phyloP scores from a whole-genome alignment of 2,797 vertebrate species.

The Protonibea diacanthus region DNA sequence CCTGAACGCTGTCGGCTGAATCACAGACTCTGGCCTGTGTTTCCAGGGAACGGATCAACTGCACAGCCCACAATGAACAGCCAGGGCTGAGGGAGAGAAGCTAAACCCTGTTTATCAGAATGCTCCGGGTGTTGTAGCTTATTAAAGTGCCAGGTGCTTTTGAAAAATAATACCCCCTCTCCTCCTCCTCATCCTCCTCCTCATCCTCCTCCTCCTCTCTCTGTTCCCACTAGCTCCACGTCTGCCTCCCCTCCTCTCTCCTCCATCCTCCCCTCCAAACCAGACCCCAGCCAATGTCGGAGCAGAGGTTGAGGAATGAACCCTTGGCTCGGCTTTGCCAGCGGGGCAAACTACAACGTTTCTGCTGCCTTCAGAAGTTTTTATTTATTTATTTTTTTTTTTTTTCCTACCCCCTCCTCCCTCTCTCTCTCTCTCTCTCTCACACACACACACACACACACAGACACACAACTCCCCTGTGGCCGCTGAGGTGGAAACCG shows the following conservation, averaged over 20 bases:
- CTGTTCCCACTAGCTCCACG: constrained; percentile 32
- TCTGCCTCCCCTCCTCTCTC: constrained; percentile 16
- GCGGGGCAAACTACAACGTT: constrained; percentile 63
- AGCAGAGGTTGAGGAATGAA: constrained; percentile 69
- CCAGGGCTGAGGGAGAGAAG: constrained; percentile 63
- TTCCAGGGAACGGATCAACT: constrained; percentile 66
- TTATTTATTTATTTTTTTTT: constrained; percentile 54
- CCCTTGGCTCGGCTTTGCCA: constrained; percentile 45
- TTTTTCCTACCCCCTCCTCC: not conserved
- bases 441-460: too few species aligned
- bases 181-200: not conserved
- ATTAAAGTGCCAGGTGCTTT: constrained; percentile 80
- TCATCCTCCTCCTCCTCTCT: not conserved
- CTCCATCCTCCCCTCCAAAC: constrained; percentile 26
- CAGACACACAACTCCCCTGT: constrained; percentile 23
- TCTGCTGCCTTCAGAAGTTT: constrained; percentile 66
- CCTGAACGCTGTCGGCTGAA: constrained; percentile 48
- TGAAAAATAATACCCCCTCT: constrained; percentile 72
- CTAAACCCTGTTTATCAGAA: constrained; percentile 78
- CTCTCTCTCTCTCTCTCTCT: too few species aligned
- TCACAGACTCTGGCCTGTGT: constrained; percentile 58
- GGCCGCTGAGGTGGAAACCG: constrained; percentile 74
- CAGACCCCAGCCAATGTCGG: constrained; percentile 37
- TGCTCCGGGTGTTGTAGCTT: constrained; percentile 82
- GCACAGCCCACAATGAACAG: constrained; percentile 57